Percentiles rank a stretch among this genome's conserved stretches.
Evolutionary conservation across 2,797 vertebrate genomes (phyloP).

Genomic region (Choloepus didactylus): DNA sequence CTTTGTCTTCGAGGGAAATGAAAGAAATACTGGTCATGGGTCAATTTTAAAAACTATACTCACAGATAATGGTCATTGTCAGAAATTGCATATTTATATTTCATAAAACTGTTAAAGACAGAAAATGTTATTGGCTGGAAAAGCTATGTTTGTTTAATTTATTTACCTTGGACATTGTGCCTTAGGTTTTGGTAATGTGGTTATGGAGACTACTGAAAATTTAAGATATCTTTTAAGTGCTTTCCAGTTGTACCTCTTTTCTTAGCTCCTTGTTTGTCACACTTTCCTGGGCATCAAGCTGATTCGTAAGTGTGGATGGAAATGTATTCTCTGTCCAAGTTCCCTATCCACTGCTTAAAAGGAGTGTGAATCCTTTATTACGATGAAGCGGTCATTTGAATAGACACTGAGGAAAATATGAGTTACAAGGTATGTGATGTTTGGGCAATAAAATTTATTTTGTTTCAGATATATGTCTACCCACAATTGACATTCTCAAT

Average conservation of each 20-base stretch:
- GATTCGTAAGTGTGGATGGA: not conserved
- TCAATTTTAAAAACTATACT: not conserved
- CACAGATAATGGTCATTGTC: not conserved
- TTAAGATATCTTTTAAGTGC: not conserved
- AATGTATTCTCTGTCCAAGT: not conserved
- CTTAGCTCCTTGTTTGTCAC: not conserved
- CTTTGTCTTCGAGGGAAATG: constrained; percentile 43
- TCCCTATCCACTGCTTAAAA: not conserved
- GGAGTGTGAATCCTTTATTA: not conserved
- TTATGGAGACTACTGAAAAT: not conserved
- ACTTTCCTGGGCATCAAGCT: not conserved
- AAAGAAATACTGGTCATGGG: not conserved
- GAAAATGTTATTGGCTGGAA: not conserved
- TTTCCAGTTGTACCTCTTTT: not conserved
- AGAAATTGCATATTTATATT: not conserved
- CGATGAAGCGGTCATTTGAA: not conserved
- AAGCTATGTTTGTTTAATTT: not conserved
- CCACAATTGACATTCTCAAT: not conserved
- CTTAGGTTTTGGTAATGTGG: not conserved
- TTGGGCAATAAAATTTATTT: not conserved
- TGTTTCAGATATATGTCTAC: not conserved
- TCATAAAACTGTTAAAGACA: not conserved
- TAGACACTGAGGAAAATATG: not conserved
- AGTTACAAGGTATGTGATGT: not conserved
- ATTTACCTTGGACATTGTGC: not conserved